Base-by-base conservation (phyloP, 1,140 invertebrate genomes). In the Halesus radiatus region DNA sequence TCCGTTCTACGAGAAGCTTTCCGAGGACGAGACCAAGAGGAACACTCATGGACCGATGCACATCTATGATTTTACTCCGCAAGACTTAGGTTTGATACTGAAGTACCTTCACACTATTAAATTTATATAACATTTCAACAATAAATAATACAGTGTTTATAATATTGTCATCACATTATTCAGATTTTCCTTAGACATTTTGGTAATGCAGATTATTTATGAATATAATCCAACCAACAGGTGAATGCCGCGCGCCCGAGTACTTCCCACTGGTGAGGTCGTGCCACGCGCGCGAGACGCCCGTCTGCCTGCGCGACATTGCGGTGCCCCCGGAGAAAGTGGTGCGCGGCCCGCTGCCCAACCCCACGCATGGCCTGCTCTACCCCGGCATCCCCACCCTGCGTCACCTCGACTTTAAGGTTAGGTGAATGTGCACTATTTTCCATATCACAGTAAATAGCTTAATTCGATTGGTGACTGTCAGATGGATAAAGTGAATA, bases 331-430 rank as follows among this genome's bases (percentile, higher is more conserved):
- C 84, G 13, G 87, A 92, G 0, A 86, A 92, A 64, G 89, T 98
- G 10, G 88, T 93, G 1, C 94, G 94, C 82, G 96, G 96, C 0
- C 88, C 97, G 66, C 91, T 94, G 86, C 91, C 93, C 0, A 93
- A 92, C 81, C 93, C 94, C 0, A 89, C 91, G 32, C 84, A 93
- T 15, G 92, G 95, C 84, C 89, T 95, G 5, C 94, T 95, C 84
- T 96, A 94, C 86, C 94, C 95, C 32, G 98, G 98, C 32, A 99
- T 99, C 86, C 97, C 98, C 0, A 97, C 96, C 0, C 89, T 98
- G 83, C 94, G 93, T 84, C 94, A 98, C 87, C 89, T 99, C 32
- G 88, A 93, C 20, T 97, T 98, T 85, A 92, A 88, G 84, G 94
- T 95, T 45, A 45, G 37, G 10, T 45, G 37, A 13, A 45, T 10